phyloP scores from a whole-genome alignment of 2,888 invertebrate species.

The Mythimna impura region DNA sequence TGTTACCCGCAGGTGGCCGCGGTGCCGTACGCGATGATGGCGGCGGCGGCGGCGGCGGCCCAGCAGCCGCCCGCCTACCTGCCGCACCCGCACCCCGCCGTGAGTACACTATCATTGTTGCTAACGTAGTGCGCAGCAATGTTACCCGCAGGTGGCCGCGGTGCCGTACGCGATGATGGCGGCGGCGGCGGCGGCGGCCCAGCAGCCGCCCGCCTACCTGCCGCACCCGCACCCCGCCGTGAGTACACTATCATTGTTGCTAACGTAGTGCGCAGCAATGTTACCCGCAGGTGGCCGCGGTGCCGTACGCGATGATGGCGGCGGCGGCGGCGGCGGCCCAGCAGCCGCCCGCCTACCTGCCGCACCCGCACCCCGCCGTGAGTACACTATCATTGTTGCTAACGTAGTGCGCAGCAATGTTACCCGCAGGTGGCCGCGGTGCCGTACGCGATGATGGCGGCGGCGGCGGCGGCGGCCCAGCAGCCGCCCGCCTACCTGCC shows the following conservation, averaged over 20 bases:
- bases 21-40: constrained; percentile 84
- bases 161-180: constrained; percentile 85
- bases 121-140: too few species aligned
- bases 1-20: constrained; percentile 79
- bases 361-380: constrained; percentile 81
- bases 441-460: constrained; percentile 85
- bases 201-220: constrained; percentile 84
- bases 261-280: constrained; percentile 48
- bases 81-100: constrained; percentile 82
- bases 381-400: constrained; percentile 26
- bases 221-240: constrained; percentile 82
- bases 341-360: constrained; percentile 83
- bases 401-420: constrained; percentile 46
- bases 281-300: constrained; percentile 79
- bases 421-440: constrained; percentile 80
- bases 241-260: constrained; percentile 24
- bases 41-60: constrained; percentile 83
- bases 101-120: constrained; percentile 35
- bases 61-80: constrained; percentile 85
- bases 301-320: constrained; percentile 85
- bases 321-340: constrained; percentile 85
- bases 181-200: constrained; percentile 83
- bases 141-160: constrained; percentile 79
- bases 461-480: constrained; percentile 84
- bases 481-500: constrained; percentile 84